Base-by-base conservation (phyloP, 92 coral and sea anemone genomes). In the Umimayanthus kanabou region DNA sequence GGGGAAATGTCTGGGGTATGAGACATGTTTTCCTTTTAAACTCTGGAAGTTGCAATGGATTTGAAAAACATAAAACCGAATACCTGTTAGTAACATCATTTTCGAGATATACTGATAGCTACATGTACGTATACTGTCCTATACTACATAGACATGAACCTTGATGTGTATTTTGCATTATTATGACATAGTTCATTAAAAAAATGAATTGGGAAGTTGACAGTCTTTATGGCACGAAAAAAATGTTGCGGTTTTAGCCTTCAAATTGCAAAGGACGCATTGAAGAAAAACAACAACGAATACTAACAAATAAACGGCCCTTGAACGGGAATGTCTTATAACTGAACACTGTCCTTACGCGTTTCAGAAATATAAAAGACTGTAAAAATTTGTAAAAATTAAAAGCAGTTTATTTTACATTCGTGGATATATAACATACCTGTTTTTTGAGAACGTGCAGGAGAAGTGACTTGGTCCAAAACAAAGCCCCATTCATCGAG, bases 401-500 rank as follows among this genome's bases (percentile, higher is more conserved):
- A 30, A 30, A 73, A 73, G 23, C 77, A 73, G n/a, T 70, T 70
- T 70, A 10, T 45, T 18, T 0, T 39, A 28, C n/a, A 25, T 29
- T 14, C 77, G 4, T 39, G 7, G n/a, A 9, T 16, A 33, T 33
- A 33, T 33, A 9, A 67, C 86, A 23, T 43, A 83, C 87, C 87
- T 42, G 67, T 69, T 69, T 53, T 45, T 9, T n/a, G 86, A 25
- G 61, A 67, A 22, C 7, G 33, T 65, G 77, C 1, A 43, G 45
- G 53, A 16, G 77, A 25, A 3, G 7, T 70, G 20, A 71, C 20
- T 25, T 69, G 22, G 23, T 25, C 2, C 15, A 25, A 43, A 2
- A 83, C 78, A 64, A 20, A 42, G 26, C 26, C 40, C 87, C 87
- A 83, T 15, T 83, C 77, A 16, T 42, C 61, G 13, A 23, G 10